A percentile compares a stretch with the other conserved stretches of the same genome.
These are phyloP conservation scores for Seriola quinqueradiata DNA, from an alignment of 2,113 vertebrate species.

Conservation along the genomic window DNA sequence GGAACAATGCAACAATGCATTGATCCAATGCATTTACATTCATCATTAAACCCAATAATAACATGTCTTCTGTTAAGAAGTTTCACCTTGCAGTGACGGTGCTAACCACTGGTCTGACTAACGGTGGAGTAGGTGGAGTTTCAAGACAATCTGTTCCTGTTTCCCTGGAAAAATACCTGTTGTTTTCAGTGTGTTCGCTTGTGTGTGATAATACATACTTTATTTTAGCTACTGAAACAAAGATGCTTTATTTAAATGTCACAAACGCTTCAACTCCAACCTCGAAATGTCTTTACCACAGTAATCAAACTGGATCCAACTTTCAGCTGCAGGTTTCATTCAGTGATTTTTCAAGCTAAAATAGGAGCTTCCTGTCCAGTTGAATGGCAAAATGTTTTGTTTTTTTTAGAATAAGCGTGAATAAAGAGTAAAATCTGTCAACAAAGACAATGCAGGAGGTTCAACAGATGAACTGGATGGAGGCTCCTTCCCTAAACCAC, in stretches of 20 bases:
- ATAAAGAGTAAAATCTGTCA: too few relatives aligned
- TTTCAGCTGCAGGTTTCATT: too few relatives aligned
- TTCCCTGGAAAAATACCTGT: background rate
- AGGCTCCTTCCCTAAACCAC: background rate
- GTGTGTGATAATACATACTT: background rate
- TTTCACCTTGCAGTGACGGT: background rate
- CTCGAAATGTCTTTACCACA: background rate
- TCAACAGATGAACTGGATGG: too few relatives aligned
- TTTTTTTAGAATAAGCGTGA: too few relatives aligned
- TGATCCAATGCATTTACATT: background rate
- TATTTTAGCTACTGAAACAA: background rate
- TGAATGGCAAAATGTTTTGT: too few relatives aligned
- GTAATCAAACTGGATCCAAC: background rate
- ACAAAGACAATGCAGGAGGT: too few relatives aligned
- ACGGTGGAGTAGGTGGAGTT: background rate
- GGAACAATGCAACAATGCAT: background rate
- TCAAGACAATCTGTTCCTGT: background rate
- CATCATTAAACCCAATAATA: background rate
- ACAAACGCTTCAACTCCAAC: background rate
- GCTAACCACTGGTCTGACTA: background rate
- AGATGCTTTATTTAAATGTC: background rate
- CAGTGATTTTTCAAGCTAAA: too few relatives aligned
- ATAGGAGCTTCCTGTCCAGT: too few relatives aligned
- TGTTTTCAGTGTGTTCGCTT: background rate
- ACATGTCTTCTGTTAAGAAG: background rate